phyloP scores from a whole-genome alignment of 2,888 invertebrate species.

The Monopis laevigella region DNA sequence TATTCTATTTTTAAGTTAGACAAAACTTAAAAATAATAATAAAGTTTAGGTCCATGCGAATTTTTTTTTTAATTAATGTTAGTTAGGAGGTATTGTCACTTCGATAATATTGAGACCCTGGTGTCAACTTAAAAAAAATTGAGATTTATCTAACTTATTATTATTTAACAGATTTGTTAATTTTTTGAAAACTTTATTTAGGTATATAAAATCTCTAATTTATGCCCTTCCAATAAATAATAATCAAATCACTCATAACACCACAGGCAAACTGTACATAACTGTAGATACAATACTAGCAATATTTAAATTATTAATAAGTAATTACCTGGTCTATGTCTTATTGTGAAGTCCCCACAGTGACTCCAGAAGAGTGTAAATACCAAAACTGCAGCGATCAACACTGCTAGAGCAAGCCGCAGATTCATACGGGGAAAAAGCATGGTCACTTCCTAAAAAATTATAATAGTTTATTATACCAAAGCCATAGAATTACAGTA shows the following conservation, averaged over 20 bases:
- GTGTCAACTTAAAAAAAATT: too few relatives aligned
- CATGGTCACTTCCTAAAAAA: slow-evolving; percentile 26
- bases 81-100: too few relatives aligned
- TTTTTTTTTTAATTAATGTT: too few relatives aligned
- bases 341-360: slow-evolving; percentile 65
- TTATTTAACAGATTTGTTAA: background rate
- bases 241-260: background rate
- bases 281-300: too few relatives aligned
- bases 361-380: slow-evolving; percentile 81
- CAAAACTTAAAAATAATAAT: too few relatives aligned
- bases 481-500: too few relatives aligned
- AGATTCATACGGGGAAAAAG: slow-evolving; percentile 83
- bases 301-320: slow-evolving; percentile 17
- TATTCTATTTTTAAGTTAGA: too few relatives aligned
- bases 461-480: background rate
- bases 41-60: too few relatives aligned
- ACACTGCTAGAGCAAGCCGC: slow-evolving; percentile 74
- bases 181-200: background rate
- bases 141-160: background rate
- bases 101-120: too few relatives aligned
- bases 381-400: slow-evolving; percentile 71
- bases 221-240: too few relatives aligned
- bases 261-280: background rate
- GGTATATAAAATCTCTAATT: too few relatives aligned
- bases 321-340: slow-evolving; percentile 30